phyloP scores from a whole-genome alignment of 2,888 invertebrate genomes.

The Augochlorella aurata region DNA sequence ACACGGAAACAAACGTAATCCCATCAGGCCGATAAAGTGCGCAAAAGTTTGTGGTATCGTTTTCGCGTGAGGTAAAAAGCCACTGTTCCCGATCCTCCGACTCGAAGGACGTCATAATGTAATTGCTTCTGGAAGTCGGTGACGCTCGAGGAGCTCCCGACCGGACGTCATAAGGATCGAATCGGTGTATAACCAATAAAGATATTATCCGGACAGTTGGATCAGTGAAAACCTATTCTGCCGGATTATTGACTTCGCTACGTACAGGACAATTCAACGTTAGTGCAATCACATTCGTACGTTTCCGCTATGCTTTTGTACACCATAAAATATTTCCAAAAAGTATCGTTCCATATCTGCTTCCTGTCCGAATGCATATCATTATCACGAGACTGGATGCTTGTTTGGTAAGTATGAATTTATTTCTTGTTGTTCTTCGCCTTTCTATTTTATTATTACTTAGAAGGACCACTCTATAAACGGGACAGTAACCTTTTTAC shows the following conservation, averaged over 20 bases:
- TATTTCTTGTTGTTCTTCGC: no score
- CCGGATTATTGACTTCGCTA: background rate
- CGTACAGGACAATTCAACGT: background rate
- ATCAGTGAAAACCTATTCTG: background rate
- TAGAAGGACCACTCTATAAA: no score
- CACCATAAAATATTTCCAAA: background rate
- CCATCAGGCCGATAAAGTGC: constrained; percentile 7
- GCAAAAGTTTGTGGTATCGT: background rate
- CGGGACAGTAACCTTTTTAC: no score
- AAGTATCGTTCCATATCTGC: background rate
- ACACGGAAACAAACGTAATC: background rate
- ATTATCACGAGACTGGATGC: no score
- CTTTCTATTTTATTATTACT: no score
- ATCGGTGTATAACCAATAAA: constrained; percentile 40
- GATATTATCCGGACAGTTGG: constrained; percentile 36
- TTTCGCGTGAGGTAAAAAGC: background rate
- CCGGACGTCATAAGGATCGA: background rate
- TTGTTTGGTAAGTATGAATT: no score
- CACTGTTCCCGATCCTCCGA: background rate
- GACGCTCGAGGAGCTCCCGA: background rate
- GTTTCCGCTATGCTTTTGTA: background rate
- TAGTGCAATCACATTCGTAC: background rate
- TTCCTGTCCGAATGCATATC: no score
- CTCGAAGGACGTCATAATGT: constrained; percentile 1
- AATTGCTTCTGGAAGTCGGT: constrained; percentile 22